Conservation (phyloP, 2,888 invertebrate genomes). For the Sarcophaga subvicina region DNA sequence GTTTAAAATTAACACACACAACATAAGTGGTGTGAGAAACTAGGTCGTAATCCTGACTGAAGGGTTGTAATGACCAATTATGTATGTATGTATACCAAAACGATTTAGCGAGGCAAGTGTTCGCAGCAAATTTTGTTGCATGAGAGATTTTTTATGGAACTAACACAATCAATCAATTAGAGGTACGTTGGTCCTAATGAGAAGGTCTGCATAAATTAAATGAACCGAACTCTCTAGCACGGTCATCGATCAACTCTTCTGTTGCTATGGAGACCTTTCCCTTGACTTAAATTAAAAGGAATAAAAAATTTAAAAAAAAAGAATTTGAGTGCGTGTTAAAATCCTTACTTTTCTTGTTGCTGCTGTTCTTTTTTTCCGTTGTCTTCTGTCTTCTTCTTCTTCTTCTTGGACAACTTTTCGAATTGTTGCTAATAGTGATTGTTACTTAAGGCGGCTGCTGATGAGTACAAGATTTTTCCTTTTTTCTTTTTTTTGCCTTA, state of each 20-base stretch:
- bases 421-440: conserved; percentile 47
- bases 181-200: too few species aligned
- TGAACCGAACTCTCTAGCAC: not conserved
- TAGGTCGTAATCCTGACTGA: too few species aligned
- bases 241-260: too few species aligned
- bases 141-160: too few species aligned
- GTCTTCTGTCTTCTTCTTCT: not conserved
- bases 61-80: too few species aligned
- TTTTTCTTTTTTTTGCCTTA: conserved; percentile 40
- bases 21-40: too few species aligned
- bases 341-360: conserved; percentile 1
- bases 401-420: not conserved
- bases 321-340: conserved; percentile 30
- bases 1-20: too few species aligned
- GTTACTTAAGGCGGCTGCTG: conserved; percentile 49
- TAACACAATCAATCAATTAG: too few species aligned
- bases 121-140: too few species aligned
- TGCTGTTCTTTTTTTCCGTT: not conserved
- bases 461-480: conserved; percentile 16
- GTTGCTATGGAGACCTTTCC: not conserved
- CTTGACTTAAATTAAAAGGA: not conserved
- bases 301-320: not conserved
- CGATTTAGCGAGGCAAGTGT: too few species aligned
- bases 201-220: too few species aligned
- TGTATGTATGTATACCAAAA: too few species aligned